phyloP scores from a whole-genome alignment of 1,140 invertebrate species.

The Sitophilus oryzae region DNA sequence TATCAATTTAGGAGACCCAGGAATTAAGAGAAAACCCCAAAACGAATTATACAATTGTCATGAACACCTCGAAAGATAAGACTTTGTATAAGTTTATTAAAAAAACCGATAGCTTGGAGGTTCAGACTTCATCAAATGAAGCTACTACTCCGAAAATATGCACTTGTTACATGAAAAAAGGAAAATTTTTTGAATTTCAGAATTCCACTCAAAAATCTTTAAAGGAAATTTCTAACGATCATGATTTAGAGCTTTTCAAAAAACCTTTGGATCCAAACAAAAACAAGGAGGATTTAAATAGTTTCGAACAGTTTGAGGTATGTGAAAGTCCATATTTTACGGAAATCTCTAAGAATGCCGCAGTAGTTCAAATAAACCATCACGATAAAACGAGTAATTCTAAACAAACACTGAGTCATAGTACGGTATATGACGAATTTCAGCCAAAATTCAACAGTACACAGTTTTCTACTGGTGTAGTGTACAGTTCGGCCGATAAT shows the following conservation, averaged over 20 bases:
- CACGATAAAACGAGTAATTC: not conserved
- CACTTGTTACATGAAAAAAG: not conserved
- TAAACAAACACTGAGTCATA: not conserved
- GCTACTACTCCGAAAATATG: no score
- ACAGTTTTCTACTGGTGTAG: not conserved
- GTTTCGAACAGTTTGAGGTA: no score
- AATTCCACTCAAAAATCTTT: no score
- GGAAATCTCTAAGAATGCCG: not conserved
- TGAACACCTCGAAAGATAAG: conserved; percentile 1
- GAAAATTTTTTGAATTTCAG: not conserved
- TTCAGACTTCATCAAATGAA: not conserved
- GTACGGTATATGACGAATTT: not conserved
- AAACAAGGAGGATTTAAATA: no score
- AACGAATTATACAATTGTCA: conserved; percentile 9
- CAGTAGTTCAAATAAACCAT: not conserved
- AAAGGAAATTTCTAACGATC: no score
- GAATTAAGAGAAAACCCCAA: not conserved
- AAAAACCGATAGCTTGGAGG: not conserved
- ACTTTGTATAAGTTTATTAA: not conserved
- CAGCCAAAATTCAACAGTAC: not conserved
- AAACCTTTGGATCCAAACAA: no score
- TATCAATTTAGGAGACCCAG: not conserved
- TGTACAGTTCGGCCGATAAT: not conserved
- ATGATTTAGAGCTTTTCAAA: no score
- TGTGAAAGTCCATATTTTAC: not conserved